Percentiles rank a stretch among this genome's conserved stretches.
Conservation (phyloP, 2,888 invertebrate species). For the Hydriomena furcata region DNA sequence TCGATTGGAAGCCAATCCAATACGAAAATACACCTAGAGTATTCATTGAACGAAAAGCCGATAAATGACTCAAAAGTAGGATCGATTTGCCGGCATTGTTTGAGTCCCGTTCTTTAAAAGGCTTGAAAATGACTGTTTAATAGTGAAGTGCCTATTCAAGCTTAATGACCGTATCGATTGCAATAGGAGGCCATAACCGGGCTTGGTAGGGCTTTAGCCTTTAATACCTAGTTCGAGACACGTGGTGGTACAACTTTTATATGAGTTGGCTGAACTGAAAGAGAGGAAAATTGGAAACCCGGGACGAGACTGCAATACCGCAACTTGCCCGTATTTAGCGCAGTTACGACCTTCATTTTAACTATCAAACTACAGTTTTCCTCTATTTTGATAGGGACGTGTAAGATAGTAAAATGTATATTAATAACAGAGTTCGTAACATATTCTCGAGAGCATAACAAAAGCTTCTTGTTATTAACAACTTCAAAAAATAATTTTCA, state of each 20-base stretch:
- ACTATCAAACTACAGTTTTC: slow-evolving; percentile 51
- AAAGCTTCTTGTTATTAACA: too few species aligned
- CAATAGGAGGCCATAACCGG: slow-evolving; percentile 29
- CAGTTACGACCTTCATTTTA: slow-evolving; percentile 63
- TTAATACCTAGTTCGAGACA: slow-evolving; percentile 56
- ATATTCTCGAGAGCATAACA: background rate
- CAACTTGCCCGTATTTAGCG: slow-evolving; percentile 44
- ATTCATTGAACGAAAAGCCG: slow-evolving; percentile 32
- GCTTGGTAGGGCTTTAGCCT: slow-evolving; percentile 39
- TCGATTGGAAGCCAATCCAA: slow-evolving; percentile 20
- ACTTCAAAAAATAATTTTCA: too few species aligned
- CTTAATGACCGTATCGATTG: slow-evolving; percentile 39
- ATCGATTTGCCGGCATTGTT: slow-evolving; percentile 36
- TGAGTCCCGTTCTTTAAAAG: slow-evolving; percentile 38
- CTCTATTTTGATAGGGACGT: slow-evolving; percentile 5
- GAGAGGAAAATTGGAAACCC: slow-evolving; percentile 79
- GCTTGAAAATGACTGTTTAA: slow-evolving; percentile 37
- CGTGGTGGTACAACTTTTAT: slow-evolving; percentile 74
- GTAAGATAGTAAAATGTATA: slow-evolving; percentile 23
- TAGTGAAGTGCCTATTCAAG: slow-evolving; percentile 37
- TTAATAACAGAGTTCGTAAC: slow-evolving; percentile 4
- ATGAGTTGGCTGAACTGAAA: slow-evolving; percentile 73
- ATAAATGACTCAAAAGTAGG: slow-evolving; percentile 34
- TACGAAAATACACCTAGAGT: slow-evolving; percentile 16
- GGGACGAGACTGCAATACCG: slow-evolving; percentile 56